phyloP scores from a whole-genome alignment of 2,113 vertebrate species.

The Spermophilus dauricus region DNA sequence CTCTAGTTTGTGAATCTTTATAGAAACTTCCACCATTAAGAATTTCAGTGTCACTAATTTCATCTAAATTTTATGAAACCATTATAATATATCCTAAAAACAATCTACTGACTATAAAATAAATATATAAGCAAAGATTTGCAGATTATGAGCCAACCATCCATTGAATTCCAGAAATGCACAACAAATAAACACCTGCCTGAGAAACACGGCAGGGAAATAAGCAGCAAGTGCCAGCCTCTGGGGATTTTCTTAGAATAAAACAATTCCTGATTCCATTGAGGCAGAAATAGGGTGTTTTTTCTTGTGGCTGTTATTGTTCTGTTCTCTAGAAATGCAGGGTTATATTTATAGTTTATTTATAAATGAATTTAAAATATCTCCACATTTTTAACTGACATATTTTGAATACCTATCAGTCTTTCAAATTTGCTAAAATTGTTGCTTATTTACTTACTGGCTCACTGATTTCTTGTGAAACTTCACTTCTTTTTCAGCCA shows the following conservation, averaged over 20 bases:
- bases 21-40: neutral
- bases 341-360: conserved; percentile 41
- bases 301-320: conserved; percentile 48
- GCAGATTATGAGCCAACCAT: conserved; percentile 2
- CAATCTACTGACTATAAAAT: conserved; percentile 40
- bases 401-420: conserved; percentile 51
- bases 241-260: conserved; percentile 31
- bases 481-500: neutral
- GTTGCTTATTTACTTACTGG: conserved; percentile 35
- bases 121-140: conserved; percentile 59
- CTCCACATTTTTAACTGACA: conserved; percentile 57
- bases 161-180: neutral
- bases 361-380: conserved; percentile 58
- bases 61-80: conserved; percentile 16
- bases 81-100: conserved; percentile 3
- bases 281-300: conserved; percentile 41
- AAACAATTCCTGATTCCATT: conserved; percentile 51
- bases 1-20: conserved; percentile 5
- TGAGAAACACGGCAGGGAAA: conserved; percentile 28
- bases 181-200: conserved; percentile 44
- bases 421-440: conserved; percentile 63
- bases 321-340: conserved; percentile 48
- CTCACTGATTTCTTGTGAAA: conserved; percentile 24
- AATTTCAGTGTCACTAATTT: conserved; percentile 44
- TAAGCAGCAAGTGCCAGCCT: conserved; percentile 9